Evolutionary conservation across 2,888 invertebrate species (phyloP), one percentile per base, ranked within the genome.

Genomic region (Ferdinandea cuprea): DNA sequence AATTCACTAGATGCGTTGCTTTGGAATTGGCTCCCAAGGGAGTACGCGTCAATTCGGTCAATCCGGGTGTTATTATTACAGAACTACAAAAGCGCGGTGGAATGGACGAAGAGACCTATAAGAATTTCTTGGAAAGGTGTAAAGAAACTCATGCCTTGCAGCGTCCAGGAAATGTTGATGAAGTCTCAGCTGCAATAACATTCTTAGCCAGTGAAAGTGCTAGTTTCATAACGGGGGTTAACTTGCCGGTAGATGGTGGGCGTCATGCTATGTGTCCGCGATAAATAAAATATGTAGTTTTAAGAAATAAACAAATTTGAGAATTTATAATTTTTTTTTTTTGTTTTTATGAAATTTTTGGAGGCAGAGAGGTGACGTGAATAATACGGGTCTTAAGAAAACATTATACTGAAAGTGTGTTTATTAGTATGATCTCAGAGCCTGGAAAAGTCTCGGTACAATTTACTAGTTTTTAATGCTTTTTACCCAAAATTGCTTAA

Each of bases 1-100:
- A 99, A 89, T 94, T 99, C 86, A 99, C 99, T 0, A 93, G 95
- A 88, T 98, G 98, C 89, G 92, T 95, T 2, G 97, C 99, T 6
- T 90, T 99, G 25, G 98, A 97, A 88, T 91, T 97, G 69, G 96
- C 94, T 21, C 87, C 92, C 0, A 95, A 95, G 89, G 94, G 94
- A 85, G 96, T 98, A 0, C 92, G 98, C 30, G 97, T 97, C 0
- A 98, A 98, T 90, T 93, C 95, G 63, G 97, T 98, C 0, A 97
- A 97, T 91, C 98, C 98, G 40, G 99, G 98, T 13, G 98, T 98
- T 0, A 95, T 96, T n/a, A 90, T 95, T 1, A 98, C 98, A 0
- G 95, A 97, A 86, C 89, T 98, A 48, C 98, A 98, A 86, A 95
- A 94, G 90, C 93, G 94, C 80, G 92, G 94, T 79, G 95, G 95